These are phyloP conservation scores for Cotesia glomerata DNA, from an alignment of 1,140 invertebrate genomes.

Conservation along the genomic window DNA sequence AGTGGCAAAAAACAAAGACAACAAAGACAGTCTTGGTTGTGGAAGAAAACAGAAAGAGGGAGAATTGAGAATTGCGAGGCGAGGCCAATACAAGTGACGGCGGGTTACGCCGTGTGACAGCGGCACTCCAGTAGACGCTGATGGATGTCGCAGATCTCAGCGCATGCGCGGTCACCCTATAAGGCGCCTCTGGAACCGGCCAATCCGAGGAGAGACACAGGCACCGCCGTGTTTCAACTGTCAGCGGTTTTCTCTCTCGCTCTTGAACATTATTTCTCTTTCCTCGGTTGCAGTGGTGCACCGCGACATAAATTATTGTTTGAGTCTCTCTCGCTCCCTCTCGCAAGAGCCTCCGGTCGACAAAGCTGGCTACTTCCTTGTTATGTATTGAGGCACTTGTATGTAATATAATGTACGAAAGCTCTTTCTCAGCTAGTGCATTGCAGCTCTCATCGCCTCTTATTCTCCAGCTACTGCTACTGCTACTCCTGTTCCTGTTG, in stretches of 20 bases:
- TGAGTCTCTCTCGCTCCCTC: neutral
- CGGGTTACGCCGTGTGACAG: slow-evolving; percentile 39
- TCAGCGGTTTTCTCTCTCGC: slow-evolving; percentile 46
- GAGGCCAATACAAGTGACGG: slow-evolving; percentile 42
- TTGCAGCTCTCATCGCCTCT: neutral
- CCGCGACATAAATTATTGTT: slow-evolving; percentile 32
- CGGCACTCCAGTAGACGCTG: slow-evolving; percentile 46
- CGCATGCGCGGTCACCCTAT: slow-evolving; percentile 60
- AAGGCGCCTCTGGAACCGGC: slow-evolving; percentile 52
- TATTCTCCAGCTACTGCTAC: no score
- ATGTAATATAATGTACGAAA: neutral
- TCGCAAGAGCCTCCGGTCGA: neutral
- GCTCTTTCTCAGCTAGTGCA: slow-evolving; percentile 2
- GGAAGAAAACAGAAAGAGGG: slow-evolving; percentile 24
- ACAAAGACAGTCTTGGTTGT: neutral
- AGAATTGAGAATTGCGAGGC: slow-evolving; percentile 25
- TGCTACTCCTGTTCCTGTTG: no score
- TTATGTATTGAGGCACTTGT: slow-evolving; percentile 18
- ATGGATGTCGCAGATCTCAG: slow-evolving; percentile 51
- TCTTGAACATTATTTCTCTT: slow-evolving; percentile 18
- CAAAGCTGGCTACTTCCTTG: slow-evolving; percentile 10
- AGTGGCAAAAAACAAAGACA: no score
- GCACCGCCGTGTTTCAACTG: slow-evolving; percentile 57
- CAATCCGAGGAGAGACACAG: slow-evolving; percentile 44
- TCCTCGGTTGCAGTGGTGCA: slow-evolving; percentile 29